phyloP scores from a whole-genome alignment of 2,888 invertebrate genomes.

The Antheraea assamensis region DNA sequence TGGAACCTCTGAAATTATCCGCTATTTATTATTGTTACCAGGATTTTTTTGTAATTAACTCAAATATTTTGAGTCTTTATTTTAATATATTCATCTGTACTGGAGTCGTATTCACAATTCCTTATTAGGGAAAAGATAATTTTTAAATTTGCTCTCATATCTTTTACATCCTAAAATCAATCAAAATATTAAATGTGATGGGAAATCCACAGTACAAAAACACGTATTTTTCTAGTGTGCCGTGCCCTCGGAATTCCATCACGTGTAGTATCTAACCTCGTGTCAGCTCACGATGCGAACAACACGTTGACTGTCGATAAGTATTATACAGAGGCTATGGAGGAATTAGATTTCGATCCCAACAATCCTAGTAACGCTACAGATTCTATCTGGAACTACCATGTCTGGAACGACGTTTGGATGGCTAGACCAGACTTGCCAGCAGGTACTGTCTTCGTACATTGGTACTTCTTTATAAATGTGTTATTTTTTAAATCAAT shows the following conservation, averaged over 20 bases:
- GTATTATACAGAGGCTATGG: constrained; percentile 86
- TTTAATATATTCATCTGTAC: no score
- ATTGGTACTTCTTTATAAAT: not conserved
- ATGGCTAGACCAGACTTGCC: constrained; percentile 89
- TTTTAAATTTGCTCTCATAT: no score
- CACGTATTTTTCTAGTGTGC: constrained; percentile 80
- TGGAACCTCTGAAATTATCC: no score
- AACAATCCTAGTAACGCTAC: constrained; percentile 83
- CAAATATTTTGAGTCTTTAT: no score
- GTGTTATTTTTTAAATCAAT: no score
- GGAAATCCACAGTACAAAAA: not conserved
- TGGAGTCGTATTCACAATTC: no score
- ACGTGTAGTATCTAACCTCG: constrained; percentile 91
- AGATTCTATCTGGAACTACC: constrained; percentile 94
- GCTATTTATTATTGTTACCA: no score
- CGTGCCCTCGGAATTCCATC: constrained; percentile 91
- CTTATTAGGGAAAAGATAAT: no score
- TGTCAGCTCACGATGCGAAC: constrained; percentile 93
- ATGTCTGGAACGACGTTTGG: constrained; percentile 95
- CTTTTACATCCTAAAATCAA: no score
- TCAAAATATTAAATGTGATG: not conserved
- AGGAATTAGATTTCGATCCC: constrained; percentile 85
- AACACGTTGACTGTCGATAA: constrained; percentile 89
- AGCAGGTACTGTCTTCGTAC: not conserved
- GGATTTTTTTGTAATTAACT: no score